Conservation (phyloP, 2,888 invertebrate genomes). For the Argyresthia albistria region DNA sequence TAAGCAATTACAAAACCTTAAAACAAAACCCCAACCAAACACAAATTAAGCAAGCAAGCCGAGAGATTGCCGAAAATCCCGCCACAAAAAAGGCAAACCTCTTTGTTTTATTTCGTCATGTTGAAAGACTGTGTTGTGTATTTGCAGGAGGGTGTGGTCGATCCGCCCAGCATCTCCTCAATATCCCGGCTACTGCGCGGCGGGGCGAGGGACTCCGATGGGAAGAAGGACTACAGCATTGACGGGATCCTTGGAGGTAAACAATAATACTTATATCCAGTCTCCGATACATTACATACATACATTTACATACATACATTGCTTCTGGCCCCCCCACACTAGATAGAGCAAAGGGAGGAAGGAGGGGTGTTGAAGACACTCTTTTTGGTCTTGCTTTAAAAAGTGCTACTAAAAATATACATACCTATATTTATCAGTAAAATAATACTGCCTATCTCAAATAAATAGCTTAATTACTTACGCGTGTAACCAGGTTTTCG, state of each 20-base stretch:
- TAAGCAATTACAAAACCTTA: background rate
- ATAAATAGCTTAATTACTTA: too few relatives aligned
- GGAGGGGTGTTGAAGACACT: too few relatives aligned
- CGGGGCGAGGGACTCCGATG: slow-evolving; percentile 83
- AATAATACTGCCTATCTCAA: too few relatives aligned
- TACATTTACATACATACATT: too few relatives aligned
- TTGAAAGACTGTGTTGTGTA: slow-evolving; percentile 16
- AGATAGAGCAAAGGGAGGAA: too few relatives aligned
- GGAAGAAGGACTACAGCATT: slow-evolving; percentile 91
- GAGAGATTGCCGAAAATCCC: background rate
- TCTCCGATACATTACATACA: too few relatives aligned
- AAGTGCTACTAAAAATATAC: too few relatives aligned
- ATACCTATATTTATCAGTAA: too few relatives aligned
- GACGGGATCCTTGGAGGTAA: slow-evolving; percentile 88
- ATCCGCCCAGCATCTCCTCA: slow-evolving; percentile 95
- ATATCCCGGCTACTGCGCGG: slow-evolving; percentile 92
- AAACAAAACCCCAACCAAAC: background rate
- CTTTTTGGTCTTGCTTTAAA: too few relatives aligned
- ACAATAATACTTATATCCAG: background rate
- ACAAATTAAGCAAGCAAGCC: background rate
- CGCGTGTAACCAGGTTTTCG: too few relatives aligned
- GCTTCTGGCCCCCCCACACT: too few relatives aligned
- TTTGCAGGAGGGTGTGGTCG: slow-evolving; percentile 89
- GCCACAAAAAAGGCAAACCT: background rate
- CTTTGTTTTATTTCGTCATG: slow-evolving; percentile 5